A percentile compares a stretch with the other conserved stretches of the same genome.
Evolutionary conservation across 2,113 vertebrate genomes (phyloP).

Genomic region (Regulus satrapa): DNA sequence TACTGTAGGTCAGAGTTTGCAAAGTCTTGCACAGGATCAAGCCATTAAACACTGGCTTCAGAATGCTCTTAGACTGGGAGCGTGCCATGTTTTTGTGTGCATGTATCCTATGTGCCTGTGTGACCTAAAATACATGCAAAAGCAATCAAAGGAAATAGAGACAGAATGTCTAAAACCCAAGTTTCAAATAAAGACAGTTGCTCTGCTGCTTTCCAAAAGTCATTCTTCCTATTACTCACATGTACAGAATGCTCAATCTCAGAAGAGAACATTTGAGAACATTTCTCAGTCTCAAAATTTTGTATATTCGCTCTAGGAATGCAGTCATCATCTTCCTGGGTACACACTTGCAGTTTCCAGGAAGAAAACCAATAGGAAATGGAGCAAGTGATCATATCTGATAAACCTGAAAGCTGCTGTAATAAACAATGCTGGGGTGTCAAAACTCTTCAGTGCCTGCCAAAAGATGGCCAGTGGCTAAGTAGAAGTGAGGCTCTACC

Average conservation of each 20-base stretch:
- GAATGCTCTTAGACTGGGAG: neutral
- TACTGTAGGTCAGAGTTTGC: neutral
- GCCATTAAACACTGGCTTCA: neutral
- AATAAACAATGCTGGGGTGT: neutral
- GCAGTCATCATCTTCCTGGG: neutral
- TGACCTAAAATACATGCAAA: neutral
- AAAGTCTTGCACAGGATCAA: neutral
- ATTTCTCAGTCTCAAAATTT: neutral
- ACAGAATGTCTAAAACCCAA: neutral
- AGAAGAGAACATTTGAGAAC: no score
- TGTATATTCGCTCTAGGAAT: neutral
- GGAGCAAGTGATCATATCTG: neutral
- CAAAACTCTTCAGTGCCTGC: neutral
- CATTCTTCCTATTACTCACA: neutral
- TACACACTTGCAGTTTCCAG: neutral
- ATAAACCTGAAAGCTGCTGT: neutral
- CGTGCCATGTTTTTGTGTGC: rapidly evolving
- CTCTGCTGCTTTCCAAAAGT: neutral
- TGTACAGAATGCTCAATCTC: neutral
- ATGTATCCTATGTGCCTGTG: neutral
- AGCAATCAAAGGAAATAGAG: neutral
- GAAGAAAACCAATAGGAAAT: conserved; percentile 27
- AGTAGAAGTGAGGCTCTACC: neutral
- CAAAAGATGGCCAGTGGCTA: neutral
- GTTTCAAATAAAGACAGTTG: neutral